Evolutionary conservation across 92 coral and sea anemone species (phyloP).

Genomic region (Porites cylindrica): DNA sequence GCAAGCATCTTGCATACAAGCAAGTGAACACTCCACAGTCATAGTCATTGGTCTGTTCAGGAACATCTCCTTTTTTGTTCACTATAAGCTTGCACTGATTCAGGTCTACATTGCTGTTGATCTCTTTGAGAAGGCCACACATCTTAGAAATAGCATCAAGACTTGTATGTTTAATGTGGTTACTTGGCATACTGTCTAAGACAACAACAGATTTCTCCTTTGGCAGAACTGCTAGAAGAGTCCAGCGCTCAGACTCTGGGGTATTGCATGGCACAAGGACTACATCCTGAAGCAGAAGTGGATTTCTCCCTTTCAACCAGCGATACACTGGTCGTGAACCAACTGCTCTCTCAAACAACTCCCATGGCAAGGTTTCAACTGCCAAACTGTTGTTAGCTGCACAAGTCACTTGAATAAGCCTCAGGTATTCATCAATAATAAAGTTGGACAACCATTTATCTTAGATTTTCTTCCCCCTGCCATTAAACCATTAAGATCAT

Average conservation of each 20-base stretch:
- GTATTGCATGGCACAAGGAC: conserved; percentile 68
- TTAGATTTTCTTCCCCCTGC: conserved; percentile 20
- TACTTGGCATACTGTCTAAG: conserved; percentile 62
- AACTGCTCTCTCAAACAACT: conserved; percentile 53
- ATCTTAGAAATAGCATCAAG: conserved; percentile 44
- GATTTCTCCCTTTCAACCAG: conserved; percentile 28
- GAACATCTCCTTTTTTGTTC: conserved; percentile 50
- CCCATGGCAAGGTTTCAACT: conserved; percentile 63
- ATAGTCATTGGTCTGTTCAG: conserved; percentile 36
- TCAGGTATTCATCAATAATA: conserved; percentile 58
- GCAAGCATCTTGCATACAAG: conserved; percentile 61
- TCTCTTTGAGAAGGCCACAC: conserved; percentile 44
- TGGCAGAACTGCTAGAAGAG: conserved; percentile 60
- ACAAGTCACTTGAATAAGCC: conserved; percentile 26
- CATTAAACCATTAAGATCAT: conserved; percentile 50
- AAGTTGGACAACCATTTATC: conserved; percentile 57
- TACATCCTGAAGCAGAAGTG: conserved; percentile 49
- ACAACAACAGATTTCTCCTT: conserved; percentile 43
- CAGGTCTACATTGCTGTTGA: conserved; percentile 44
- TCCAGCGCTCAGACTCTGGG: conserved; percentile 64
- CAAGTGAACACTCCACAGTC: conserved; percentile 59
- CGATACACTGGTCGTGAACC: conserved; percentile 24
- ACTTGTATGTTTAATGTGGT: conserved; percentile 48
- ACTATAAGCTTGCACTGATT: conserved; percentile 29
- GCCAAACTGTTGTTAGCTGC: conserved; percentile 22